Evolutionary conservation across 2,113 vertebrate genomes (phyloP), one percentile per base, ranked within the genome.

Genomic region (Regulus satrapa): DNA sequence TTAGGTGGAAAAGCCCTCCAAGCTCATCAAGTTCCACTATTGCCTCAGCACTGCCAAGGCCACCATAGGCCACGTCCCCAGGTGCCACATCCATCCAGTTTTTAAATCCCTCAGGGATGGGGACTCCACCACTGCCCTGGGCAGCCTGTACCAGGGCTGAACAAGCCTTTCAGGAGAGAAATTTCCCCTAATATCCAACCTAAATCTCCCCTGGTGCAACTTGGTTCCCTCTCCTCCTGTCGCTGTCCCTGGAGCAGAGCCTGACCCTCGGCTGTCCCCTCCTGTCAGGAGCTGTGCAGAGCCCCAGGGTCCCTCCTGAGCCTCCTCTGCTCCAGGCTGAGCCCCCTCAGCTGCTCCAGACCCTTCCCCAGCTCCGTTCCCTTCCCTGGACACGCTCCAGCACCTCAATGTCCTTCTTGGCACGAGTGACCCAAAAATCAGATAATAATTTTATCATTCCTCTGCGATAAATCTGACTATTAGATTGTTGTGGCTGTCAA

Each of bases 201-300:
- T n/a, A 68, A 61, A 19, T 2, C 26, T 61, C 14, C 28, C 11
- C 23, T 36, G 28, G 23, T 6, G 1, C 28, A n/a, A 1, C 54
- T 4, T 38, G 54, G 0, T 54, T 46, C 1, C 23, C 32, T 31
- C 24, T 54, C 7, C 40, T 62, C 24, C 56, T 62, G 74, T 40
- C 29, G 7, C 48, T 29, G n/a, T 46, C 69, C 29, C 26, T n/a
- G 32, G 24, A 66, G 55, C n/a, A 69, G 5, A 62, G 23, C 63
- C 38, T 1, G 1, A 38, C 5, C 14, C 18, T 9, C 0, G 2
- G 56, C 16, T 41, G 32, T 19, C 11, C 36, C 17, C 62, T 77
- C 32, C 28, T 45, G 28, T 4, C 63, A 38, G 32, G 52, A 34
- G 8, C 1, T 49, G 52, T 55, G 49, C 23, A 61, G 63, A 45